These are phyloP conservation scores for Sarcophaga rosellei DNA, from an alignment of 2,888 invertebrate genomes.

Conservation along the genomic window DNA sequence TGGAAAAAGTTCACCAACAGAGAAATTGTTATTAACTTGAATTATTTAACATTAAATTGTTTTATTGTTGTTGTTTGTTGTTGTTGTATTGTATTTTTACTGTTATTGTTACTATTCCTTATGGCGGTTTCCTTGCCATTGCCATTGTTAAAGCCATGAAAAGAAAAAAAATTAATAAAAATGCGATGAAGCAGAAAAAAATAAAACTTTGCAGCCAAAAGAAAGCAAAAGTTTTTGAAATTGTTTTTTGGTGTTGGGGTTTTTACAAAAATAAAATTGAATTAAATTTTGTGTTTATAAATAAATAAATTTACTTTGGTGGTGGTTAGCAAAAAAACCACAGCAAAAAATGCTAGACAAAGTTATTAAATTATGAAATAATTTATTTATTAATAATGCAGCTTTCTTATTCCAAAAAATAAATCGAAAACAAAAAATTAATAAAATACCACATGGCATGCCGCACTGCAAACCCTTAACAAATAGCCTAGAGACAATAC, in stretches of 20 bases:
- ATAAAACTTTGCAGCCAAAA: conserved; percentile 8
- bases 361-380: too few relatives aligned
- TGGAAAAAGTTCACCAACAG: conserved; percentile 17
- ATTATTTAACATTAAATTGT: conserved; percentile 71
- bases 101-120: not conserved
- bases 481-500: too few relatives aligned
- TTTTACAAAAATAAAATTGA: conserved; percentile 57
- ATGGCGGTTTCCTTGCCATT: not conserved
- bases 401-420: too few relatives aligned
- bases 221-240: conserved; percentile 61
- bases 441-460: too few relatives aligned
- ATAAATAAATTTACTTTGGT: conserved; percentile 38
- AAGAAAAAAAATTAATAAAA: conserved; percentile 2
- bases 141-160: not conserved
- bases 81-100: conserved; percentile 10
- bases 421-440: too few relatives aligned
- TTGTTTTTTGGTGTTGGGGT: conserved; percentile 18
- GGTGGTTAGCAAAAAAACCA: conserved; percentile 3
- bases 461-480: too few relatives aligned
- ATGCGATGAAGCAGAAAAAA: not conserved
- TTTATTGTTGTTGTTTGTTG: conserved; percentile 60
- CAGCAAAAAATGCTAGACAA: not conserved
- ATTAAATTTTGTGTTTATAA: conserved; percentile 65
- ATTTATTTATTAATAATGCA: too few relatives aligned
- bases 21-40: conserved; percentile 70